phyloP scores from a whole-genome alignment of 2,888 invertebrate species.

The Ganaspis brasiliensis region DNA sequence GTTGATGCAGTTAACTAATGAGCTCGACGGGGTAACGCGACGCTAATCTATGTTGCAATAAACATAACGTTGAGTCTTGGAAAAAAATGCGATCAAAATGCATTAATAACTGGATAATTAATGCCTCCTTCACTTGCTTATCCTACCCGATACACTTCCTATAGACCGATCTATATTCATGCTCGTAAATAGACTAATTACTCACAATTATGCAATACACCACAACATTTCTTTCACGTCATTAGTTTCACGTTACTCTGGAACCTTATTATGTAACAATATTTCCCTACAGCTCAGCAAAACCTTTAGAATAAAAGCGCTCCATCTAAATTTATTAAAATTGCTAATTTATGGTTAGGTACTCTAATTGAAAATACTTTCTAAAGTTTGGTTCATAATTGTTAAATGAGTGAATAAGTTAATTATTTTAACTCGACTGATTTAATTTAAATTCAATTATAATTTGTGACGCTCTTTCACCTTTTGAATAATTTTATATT shows the following conservation, averaged over 20 bases:
- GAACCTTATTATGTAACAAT: slow-evolving; percentile 67
- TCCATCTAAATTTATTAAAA: slow-evolving; percentile 10
- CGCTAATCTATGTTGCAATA: slow-evolving; percentile 73
- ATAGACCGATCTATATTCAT: slow-evolving; percentile 52
- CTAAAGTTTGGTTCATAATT: background rate
- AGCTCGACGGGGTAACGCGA: slow-evolving; percentile 68
- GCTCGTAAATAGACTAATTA: slow-evolving; percentile 76
- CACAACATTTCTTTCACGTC: slow-evolving; percentile 65
- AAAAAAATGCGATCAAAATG: slow-evolving; percentile 73
- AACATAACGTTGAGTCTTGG: slow-evolving; percentile 61
- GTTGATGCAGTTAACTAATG: slow-evolving; percentile 71
- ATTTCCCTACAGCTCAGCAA: slow-evolving; percentile 46
- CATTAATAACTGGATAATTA: slow-evolving; percentile 74
- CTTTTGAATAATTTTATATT: too few species aligned
- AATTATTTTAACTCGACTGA: too few species aligned
- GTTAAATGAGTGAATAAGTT: too few species aligned
- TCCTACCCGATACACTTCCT: slow-evolving; percentile 41
- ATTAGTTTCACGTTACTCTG: slow-evolving; percentile 67
- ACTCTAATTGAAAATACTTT: background rate
- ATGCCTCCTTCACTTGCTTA: slow-evolving; percentile 61
- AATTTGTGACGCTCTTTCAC: too few species aligned
- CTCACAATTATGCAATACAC: slow-evolving; percentile 69
- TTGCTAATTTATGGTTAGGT: background rate
- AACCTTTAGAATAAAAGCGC: background rate
- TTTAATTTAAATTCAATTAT: too few species aligned